Conservation (phyloP, 2,113 vertebrate species). For the Pomatorhinus ruficollis region DNA sequence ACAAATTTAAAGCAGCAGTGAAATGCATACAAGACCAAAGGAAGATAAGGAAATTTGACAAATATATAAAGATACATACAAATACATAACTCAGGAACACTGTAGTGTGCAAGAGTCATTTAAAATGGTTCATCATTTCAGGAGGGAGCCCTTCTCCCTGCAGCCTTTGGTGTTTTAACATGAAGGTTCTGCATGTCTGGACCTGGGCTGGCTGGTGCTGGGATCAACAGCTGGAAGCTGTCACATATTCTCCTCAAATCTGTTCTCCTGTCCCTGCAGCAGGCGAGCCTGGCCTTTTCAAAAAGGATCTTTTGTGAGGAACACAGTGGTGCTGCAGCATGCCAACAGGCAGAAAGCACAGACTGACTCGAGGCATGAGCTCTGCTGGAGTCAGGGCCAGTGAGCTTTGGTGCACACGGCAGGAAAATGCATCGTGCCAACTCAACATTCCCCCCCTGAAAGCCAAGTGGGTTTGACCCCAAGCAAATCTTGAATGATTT, state of each 20-base stretch:
- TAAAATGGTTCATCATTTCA: not conserved
- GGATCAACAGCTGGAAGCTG: not conserved
- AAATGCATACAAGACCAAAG: not conserved
- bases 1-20: not conserved
- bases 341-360: not conserved
- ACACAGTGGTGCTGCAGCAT: not conserved
- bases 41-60: not conserved
- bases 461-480: not conserved
- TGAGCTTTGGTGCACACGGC: not conserved
- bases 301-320: not conserved
- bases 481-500: not conserved
- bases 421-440: not conserved
- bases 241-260: not conserved
- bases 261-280: not conserved
- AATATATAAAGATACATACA: not conserved
- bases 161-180: no score
- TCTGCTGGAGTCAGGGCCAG: not conserved
- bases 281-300: not conserved
- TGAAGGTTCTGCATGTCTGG: not conserved
- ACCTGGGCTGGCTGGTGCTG: not conserved
- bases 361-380: not conserved
- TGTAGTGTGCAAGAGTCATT: not conserved
- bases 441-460: not conserved
- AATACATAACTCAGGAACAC: not conserved
- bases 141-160: not conserved